Conservation (phyloP, 2,888 invertebrate genomes). For the Abrostola tripartita region DNA sequence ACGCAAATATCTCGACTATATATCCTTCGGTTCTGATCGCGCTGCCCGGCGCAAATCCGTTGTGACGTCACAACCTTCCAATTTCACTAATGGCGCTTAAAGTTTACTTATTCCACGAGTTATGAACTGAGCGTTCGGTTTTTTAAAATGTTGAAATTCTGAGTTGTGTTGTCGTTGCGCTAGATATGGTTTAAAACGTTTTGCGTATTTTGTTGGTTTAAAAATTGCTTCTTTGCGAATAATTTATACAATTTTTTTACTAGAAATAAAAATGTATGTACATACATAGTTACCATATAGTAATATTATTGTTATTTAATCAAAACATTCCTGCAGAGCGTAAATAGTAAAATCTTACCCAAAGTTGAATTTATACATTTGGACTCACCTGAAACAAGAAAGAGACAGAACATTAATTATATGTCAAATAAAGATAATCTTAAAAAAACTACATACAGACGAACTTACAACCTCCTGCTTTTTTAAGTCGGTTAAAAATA, state of each 20-base stretch:
- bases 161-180: slow-evolving; percentile 43
- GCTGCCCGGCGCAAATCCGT: slow-evolving; percentile 67
- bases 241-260: not conserved
- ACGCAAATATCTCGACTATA: slow-evolving; percentile 49
- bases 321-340: not conserved
- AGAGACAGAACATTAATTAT: slow-evolving; percentile 4
- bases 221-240: not conserved
- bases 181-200: slow-evolving; percentile 13
- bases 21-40: slow-evolving; percentile 52
- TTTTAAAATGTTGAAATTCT: slow-evolving; percentile 55
- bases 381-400: slow-evolving; percentile 67
- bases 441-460: too few species aligned
- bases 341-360: slow-evolving; percentile 24
- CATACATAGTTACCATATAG: too few species aligned
- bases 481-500: too few species aligned
- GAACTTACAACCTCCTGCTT: too few species aligned
- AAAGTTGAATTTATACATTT: not conserved
- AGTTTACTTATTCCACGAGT: slow-evolving; percentile 74
- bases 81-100: slow-evolving; percentile 82
- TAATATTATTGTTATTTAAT: too few species aligned
- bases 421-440: not conserved
- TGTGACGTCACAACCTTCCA: slow-evolving; percentile 75
- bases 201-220: not conserved
- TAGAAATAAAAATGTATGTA: too few species aligned
- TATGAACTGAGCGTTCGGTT: slow-evolving; percentile 63